Conservation (phyloP, 2,113 vertebrate genomes). For the Anas platyrhynchos region DNA sequence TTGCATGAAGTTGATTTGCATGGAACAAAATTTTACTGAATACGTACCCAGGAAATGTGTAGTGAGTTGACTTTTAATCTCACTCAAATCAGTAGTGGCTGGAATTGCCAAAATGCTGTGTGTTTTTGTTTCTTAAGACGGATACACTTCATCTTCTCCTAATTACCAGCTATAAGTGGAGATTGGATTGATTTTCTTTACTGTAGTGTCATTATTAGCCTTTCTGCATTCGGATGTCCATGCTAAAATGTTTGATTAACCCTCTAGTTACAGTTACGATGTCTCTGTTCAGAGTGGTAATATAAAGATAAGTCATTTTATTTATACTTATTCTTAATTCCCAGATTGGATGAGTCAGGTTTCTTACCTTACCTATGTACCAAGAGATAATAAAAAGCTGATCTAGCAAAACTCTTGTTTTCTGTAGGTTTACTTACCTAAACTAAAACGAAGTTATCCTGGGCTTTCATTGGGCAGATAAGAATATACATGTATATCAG, state of each 20-base stretch:
- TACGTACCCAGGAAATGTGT: background rate
- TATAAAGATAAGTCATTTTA: background rate
- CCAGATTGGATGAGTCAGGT: background rate
- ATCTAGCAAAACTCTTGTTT: background rate
- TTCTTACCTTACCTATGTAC: background rate
- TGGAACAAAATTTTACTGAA: background rate
- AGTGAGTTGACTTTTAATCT: background rate
- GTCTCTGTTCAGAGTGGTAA: background rate
- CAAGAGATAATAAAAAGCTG: background rate
- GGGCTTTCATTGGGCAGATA: background rate
- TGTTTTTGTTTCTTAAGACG: slow-evolving; percentile 15
- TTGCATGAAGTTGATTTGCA: background rate
- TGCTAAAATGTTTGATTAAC: slow-evolving; percentile 8
- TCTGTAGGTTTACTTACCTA: no score
- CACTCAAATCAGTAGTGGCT: background rate
- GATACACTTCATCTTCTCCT: background rate
- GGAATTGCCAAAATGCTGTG: background rate
- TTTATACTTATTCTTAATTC: background rate
- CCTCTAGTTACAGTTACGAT: background rate
- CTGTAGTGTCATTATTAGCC: background rate
- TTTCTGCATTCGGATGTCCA: background rate
- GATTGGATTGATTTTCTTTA: background rate
- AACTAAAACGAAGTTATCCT: background rate
- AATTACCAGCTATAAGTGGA: background rate
- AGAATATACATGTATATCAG: background rate